phyloP scores from a whole-genome alignment of 2,797 vertebrate genomes.

The Numenius phaeopus region DNA sequence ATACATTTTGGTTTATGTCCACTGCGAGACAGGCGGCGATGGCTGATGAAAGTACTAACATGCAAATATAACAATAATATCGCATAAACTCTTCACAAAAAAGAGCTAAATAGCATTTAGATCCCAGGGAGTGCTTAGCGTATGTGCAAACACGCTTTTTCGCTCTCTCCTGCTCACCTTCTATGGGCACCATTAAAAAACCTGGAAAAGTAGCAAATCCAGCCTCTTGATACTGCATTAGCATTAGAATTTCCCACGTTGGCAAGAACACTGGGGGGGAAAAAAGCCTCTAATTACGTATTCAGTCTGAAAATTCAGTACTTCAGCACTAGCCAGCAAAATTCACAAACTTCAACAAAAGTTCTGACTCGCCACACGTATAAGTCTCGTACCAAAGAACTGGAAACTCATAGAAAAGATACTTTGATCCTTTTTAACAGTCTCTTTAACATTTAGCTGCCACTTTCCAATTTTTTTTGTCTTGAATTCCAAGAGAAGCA shows the following conservation, averaged over 20 bases:
- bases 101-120: neutral
- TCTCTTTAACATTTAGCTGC: neutral
- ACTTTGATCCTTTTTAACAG: neutral
- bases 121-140: neutral
- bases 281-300: neutral
- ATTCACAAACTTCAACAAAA: neutral
- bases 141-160: accelerated
- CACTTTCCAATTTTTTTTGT: neutral
- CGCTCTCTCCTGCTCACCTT: neutral
- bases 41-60: accelerated
- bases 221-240: neutral
- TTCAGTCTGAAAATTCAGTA: neutral
- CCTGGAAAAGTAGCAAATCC: neutral
- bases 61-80: neutral
- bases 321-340: neutral
- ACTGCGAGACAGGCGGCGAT: accelerated
- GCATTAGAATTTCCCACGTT: accelerated
- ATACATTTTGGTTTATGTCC: neutral
- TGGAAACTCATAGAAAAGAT: neutral
- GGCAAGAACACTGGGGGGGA: neutral
- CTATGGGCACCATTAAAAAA: neutral
- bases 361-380: accelerated
- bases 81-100: neutral
- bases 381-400: neutral
- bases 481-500: neutral